A percentile compares a stretch with the other conserved stretches of the same genome.
Evolutionary conservation across 2,797 vertebrate species (phyloP).

Genomic region (Rhinogobio ventralis): DNA sequence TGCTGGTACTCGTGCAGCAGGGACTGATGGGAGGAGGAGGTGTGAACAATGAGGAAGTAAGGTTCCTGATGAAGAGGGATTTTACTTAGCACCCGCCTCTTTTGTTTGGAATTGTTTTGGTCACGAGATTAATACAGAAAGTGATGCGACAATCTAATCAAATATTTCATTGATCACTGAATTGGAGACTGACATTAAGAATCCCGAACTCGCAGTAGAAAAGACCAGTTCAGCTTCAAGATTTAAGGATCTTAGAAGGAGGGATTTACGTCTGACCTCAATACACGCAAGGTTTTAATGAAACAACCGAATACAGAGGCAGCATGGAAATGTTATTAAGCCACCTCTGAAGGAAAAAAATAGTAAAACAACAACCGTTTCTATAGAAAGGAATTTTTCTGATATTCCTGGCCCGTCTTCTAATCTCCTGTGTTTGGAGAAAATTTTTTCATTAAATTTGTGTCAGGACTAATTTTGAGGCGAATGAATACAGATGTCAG

Average conservation of each 20-base stretch:
- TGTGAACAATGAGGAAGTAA: constrained; percentile 55
- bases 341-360: constrained; percentile 65
- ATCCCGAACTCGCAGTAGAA: neutral
- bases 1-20: constrained; percentile 84
- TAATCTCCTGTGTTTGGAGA: constrained; percentile 74
- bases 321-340: constrained; percentile 53
- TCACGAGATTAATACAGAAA: constrained; percentile 33
- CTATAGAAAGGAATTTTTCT: constrained; percentile 43
- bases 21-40: constrained; percentile 67
- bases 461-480: constrained; percentile 80
- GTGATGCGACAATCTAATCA: constrained; percentile 3
- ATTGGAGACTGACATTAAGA: constrained; percentile 2
- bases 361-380: constrained; percentile 59
- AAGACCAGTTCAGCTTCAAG: constrained; percentile 37
- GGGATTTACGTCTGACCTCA: constrained; percentile 60
- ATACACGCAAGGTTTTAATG: constrained; percentile 51
- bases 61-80: constrained; percentile 56
- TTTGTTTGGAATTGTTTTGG: constrained; percentile 40
- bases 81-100: constrained; percentile 44
- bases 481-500: constrained; percentile 83
- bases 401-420: constrained; percentile 69
- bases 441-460: constrained; percentile 74
- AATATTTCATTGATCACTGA: constrained; percentile 20
- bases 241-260: constrained; percentile 46
- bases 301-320: constrained; percentile 46